phyloP scores from a whole-genome alignment of 1,140 invertebrate genomes.

The Papilio machaon region DNA sequence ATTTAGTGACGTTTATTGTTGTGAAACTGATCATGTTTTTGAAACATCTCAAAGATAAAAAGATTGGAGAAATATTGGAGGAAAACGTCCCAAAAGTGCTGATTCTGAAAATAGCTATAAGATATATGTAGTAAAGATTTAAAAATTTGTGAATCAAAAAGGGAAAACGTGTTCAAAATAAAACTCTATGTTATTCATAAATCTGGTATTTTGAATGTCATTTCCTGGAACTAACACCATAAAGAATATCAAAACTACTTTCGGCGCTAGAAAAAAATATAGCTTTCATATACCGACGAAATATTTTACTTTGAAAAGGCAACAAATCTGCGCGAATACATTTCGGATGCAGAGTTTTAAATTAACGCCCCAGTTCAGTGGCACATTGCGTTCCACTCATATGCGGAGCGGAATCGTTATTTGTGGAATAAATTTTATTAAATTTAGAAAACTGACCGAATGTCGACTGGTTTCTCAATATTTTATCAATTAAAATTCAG shows the following conservation, averaged over 20 bases:
- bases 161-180: neutral
- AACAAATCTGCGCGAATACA: conserved; percentile 37
- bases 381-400: conserved; percentile 29
- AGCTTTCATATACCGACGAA: conserved; percentile 35
- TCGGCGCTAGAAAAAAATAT: conserved; percentile 26
- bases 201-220: neutral
- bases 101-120: neutral
- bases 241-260: conserved; percentile 20
- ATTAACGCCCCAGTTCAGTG: conserved; percentile 37
- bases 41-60: neutral
- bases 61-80: neutral
- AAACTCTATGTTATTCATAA: neutral
- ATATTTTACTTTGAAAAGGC: conserved; percentile 37
- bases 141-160: neutral
- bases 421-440: conserved; percentile 28
- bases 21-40: neutral
- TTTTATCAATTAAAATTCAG: no score
- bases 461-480: neutral
- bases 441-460: conserved; percentile 14
- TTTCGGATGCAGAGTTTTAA: conserved; percentile 36
- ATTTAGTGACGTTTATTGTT: neutral
- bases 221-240: neutral
- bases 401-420: conserved; percentile 21
- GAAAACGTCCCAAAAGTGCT: neutral
- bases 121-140: neutral